phyloP scores from a whole-genome alignment of 2,888 invertebrate genomes.

The Trachelus stipa region DNA sequence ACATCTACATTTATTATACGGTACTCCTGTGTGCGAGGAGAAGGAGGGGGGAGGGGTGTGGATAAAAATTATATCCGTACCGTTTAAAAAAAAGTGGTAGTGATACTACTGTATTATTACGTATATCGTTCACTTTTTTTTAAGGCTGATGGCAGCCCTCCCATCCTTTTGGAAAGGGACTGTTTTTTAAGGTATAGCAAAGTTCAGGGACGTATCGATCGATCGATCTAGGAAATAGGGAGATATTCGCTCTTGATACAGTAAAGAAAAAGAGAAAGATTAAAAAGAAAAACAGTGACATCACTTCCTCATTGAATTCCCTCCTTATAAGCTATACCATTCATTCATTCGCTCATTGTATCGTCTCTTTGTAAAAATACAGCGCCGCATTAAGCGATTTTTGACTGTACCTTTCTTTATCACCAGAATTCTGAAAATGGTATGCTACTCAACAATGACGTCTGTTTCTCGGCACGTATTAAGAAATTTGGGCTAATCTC shows the following conservation, averaged over 20 bases:
- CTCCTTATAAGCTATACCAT: background rate
- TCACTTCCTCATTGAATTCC: conserved; percentile 37
- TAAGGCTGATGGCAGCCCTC: background rate
- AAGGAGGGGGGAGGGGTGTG: background rate
- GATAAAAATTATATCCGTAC: background rate
- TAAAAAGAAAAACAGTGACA: conserved; percentile 4
- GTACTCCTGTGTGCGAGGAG: background rate
- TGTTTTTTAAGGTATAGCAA: background rate
- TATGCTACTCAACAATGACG: background rate
- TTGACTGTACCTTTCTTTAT: background rate
- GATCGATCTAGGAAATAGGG: background rate
- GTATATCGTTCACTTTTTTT: background rate
- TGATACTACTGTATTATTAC: background rate
- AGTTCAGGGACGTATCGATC: background rate
- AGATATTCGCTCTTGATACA: conserved; percentile 6
- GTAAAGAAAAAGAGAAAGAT: conserved; percentile 25
- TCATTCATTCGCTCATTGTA: background rate
- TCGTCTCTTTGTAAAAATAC: background rate
- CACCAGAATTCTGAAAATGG: background rate
- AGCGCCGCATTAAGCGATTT: background rate
- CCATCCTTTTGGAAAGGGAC: background rate
- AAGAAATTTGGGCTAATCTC: background rate
- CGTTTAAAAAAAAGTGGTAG: background rate
- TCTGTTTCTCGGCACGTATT: background rate
- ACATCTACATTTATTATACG: background rate